Conservation (phyloP, 2,113 vertebrate genomes). For the Daboia siamensis region DNA sequence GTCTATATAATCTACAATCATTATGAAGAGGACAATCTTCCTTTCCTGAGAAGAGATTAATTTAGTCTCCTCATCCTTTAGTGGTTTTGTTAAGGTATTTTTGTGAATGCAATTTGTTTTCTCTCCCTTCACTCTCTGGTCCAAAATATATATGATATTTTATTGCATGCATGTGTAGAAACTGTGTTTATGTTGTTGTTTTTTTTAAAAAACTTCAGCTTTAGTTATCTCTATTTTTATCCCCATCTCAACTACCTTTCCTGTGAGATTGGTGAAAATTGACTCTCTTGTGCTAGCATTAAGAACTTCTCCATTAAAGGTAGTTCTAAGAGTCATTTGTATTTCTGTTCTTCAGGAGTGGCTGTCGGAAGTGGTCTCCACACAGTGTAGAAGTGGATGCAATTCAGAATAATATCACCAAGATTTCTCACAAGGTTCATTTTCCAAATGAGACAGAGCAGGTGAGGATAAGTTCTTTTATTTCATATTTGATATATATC, state of each 20-base stretch:
- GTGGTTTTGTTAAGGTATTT: neutral
- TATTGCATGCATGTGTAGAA: neutral
- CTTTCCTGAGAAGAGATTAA: neutral
- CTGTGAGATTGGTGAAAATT: neutral
- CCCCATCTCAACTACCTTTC: neutral
- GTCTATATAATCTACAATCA: neutral
- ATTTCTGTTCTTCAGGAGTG: constrained; percentile 70
- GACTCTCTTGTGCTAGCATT: neutral
- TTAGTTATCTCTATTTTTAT: neutral
- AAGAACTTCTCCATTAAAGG: neutral
- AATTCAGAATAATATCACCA: constrained; percentile 82
- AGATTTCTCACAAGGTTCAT: constrained; percentile 85
- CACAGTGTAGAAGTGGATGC: constrained; percentile 89
- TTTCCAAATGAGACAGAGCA: constrained; percentile 86
- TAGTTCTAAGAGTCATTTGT: neutral
- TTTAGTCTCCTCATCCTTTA: neutral
- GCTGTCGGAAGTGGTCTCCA: constrained; percentile 88
- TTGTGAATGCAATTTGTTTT: neutral
- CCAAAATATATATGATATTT: neutral
- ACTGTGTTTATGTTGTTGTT: neutral
- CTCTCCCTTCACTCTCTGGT: neutral
- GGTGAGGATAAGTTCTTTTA: constrained; percentile 66
- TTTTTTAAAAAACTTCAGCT: neutral
- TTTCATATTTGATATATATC: neutral
- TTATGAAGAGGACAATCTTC: too few species aligned